Percentiles rank a stretch among this genome's conserved stretches.
phyloP scores from a whole-genome alignment of 2,797 vertebrate species.

The Anableps anableps region DNA sequence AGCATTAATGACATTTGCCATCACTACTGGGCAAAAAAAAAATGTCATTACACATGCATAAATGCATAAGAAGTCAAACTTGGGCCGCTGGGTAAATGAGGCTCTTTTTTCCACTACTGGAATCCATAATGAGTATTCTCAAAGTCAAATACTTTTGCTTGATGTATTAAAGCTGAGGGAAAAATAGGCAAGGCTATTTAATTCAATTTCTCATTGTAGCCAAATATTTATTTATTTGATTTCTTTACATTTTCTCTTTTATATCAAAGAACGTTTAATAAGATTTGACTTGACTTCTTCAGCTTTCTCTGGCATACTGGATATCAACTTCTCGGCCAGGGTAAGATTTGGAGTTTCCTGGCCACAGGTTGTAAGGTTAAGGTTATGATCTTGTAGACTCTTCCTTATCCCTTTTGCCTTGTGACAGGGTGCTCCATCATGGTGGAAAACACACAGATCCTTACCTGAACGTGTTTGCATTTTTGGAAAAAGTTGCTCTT shows the following conservation, averaged over 20 bases:
- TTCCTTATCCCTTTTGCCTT: background rate
- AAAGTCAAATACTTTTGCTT: slow-evolving; percentile 47
- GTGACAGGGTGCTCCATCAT: background rate
- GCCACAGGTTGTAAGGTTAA: background rate
- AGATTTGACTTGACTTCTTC: background rate
- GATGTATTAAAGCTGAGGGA: slow-evolving; percentile 31
- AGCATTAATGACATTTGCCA: slow-evolving; percentile 75
- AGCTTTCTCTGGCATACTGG: background rate
- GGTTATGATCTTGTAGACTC: background rate
- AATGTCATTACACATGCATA: slow-evolving; percentile 67
- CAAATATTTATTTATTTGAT: background rate
- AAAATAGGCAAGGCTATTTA: background rate
- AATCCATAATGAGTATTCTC: slow-evolving; percentile 63
- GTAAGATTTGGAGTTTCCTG: background rate
- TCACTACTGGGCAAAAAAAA: slow-evolving; percentile 57
- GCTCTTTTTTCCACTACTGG: slow-evolving; percentile 35
- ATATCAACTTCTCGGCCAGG: background rate
- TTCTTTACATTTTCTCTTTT: background rate
- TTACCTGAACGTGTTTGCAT: background rate
- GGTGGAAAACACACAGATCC: background rate
- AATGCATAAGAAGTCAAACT: slow-evolving; percentile 62
- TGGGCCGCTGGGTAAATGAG: slow-evolving; percentile 63
- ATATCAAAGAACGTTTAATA: background rate
- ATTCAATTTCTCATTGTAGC: slow-evolving; percentile 10
- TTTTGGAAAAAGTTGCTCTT: background rate